Evolutionary conservation across 2,113 vertebrate genomes (phyloP), one percentile per base, ranked within the genome.

Genomic region (Chionomys nivalis): DNA sequence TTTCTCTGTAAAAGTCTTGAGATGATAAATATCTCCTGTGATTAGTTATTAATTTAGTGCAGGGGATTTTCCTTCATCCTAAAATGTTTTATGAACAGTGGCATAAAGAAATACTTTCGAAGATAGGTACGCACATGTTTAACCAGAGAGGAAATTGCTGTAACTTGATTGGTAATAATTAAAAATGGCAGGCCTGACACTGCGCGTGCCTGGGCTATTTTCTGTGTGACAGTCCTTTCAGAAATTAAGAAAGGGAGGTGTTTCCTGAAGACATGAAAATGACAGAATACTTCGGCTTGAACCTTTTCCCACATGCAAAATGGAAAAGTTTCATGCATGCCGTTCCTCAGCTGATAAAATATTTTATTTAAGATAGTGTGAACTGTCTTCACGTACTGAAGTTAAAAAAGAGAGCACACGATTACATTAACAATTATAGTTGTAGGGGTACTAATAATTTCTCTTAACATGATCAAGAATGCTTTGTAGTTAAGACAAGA

Each of bases 1-100:
- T 98, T 98, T 98, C 98, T 93, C 96, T 98, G 97, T 98, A 98
- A 98, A 98, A 99, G 98, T 72, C 97, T 98, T 52, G 58, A 98
- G 98, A 98, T 98, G 98, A 99, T 99, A 99, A 99, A 99, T 99
- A 98, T 98, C 98, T 98, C 96, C 97, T 97, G 98, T 98, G 98
- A 98, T 98, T 98, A 98, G 98, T 99, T 99, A 99, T 98, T 99
- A 99, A 99, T 99, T 99, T 98, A 98, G 98, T 99, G 97, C 97
- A 99, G 98, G 98, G 95, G 96, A 98, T 96, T 98, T 98, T 98
- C 89, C 98, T 98, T 99, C 98, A 99, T 70, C 96, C 93, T 98
- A 97, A 98, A 98, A 87, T 97, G 93, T 98, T 98, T 99, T 99
- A 99, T 99, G 98, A 98, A 97, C 98, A 98, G 97, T 98, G 97